Percentiles rank a stretch among this genome's conserved stretches.
These are phyloP conservation scores for Macaria liturata DNA, from an alignment of 2,888 invertebrate species.

Conservation along the genomic window DNA sequence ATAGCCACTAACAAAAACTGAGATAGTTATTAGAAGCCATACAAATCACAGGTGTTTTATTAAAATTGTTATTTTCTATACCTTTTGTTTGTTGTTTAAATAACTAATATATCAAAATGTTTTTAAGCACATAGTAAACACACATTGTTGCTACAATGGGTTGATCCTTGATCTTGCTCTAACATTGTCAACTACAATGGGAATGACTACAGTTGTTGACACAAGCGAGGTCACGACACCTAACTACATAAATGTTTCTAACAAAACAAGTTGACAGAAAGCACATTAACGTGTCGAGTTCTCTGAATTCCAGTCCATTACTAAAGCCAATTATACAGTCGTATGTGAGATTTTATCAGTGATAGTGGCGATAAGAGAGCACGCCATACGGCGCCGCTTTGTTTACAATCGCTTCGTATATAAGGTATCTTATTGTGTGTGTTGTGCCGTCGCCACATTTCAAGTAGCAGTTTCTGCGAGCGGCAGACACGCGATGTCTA, in stretches of 20 bases:
- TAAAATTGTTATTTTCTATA: too few relatives aligned
- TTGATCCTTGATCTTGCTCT: constrained; percentile 16
- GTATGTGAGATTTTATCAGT: constrained; percentile 45
- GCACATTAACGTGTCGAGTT: neutral
- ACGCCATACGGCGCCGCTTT: constrained; percentile 45
- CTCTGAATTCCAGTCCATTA: constrained; percentile 2
- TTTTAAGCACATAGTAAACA: neutral
- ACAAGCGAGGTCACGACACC: constrained; percentile 9
- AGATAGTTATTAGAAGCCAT: too few relatives aligned
- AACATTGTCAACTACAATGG: constrained; percentile 1
- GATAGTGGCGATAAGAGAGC: constrained; percentile 53
- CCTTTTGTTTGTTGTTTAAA: too few relatives aligned
- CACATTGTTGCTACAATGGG: neutral
- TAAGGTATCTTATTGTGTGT: constrained; percentile 10
- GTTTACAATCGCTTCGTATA: constrained; percentile 51
- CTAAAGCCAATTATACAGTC: constrained; percentile 43
- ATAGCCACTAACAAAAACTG: too few relatives aligned
- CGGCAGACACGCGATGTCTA: constrained; percentile 30
- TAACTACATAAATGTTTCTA: neutral
- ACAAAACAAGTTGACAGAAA: neutral
- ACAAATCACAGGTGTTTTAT: too few relatives aligned
- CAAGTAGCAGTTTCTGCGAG: constrained; percentile 12
- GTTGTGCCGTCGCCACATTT: constrained; percentile 12
- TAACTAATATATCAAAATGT: too few relatives aligned
- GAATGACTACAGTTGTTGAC: neutral